Percentiles rank a stretch among this genome's conserved stretches.
Conservation (phyloP, 1,140 invertebrate species). For the Argopecten irradians region DNA sequence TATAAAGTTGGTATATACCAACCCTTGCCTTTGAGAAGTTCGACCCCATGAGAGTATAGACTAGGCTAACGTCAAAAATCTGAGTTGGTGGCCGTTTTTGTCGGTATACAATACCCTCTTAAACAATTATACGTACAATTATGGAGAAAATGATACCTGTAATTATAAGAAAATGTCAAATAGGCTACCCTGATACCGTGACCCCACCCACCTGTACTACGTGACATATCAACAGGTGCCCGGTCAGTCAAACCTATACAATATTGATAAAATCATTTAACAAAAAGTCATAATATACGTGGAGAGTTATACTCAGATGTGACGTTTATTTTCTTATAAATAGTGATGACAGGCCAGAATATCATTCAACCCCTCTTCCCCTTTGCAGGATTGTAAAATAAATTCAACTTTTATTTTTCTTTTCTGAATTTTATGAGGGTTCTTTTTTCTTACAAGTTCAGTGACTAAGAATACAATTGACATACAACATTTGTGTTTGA, state of each 20-base stretch:
- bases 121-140: neutral
- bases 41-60: neutral
- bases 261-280: no score
- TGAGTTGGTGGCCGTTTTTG: neutral
- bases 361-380: no score
- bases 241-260: neutral
- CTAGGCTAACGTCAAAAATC: neutral
- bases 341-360: no score
- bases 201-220: neutral
- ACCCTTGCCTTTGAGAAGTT: neutral
- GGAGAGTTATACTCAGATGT: no score
- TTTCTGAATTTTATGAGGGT: no score
- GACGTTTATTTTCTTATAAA: no score
- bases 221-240: neutral
- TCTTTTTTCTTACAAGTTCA: no score
- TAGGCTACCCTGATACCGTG: neutral
- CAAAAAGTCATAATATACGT: no score
- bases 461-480: no score
- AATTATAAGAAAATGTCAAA: neutral
- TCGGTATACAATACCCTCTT: neutral
- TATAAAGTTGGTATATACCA: neutral
- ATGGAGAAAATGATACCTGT: neutral
- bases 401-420: no score
- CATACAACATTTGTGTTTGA: no score
- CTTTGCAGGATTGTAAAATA: no score